Base-by-base conservation (phyloP, 2,888 invertebrate species). In the Drosophila macrospina region DNA sequence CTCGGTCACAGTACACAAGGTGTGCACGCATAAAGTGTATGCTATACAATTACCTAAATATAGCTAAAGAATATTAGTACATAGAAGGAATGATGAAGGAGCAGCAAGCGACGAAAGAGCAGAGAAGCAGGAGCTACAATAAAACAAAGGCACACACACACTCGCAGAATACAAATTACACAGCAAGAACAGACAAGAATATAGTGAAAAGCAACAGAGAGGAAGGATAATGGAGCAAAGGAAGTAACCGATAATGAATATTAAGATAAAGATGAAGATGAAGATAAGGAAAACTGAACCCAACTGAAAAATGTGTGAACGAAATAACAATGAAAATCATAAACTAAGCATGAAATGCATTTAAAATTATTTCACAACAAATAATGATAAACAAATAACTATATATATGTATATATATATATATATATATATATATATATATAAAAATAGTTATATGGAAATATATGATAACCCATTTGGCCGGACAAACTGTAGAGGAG, bases 291-390 rank as follows among this genome's bases (percentile, higher is more conserved):
- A 41, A 73, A 78, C 71, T 62, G 73, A 80, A 73, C 78, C 80
- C 80, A 83, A 80, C 78, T 75, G 69, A 73, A 64, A 69, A 69
- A 64, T 39, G 59, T 69, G 70, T 70, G 78, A 78, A 76, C 39
- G 59, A 70, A 64, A 32, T 39, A 70, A 61, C 67, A 60, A 85
- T 66, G 64, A 69, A 81, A 79, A 72, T 82, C 85, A 84, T 86
- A 70, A 80, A 84, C 78, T 80, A 86, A 76, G 84, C 87, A 86
- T 85, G 52, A 82, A 85, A 86, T 85, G 87, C 87, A 84, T 84
- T 84, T 84, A 86, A 67, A 64, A 66, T 65, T 71, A 73, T 76
- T 71, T 70, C 59, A 56, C 42, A 48, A 56, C 28, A 41, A 15
- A 52, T 52, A 62, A 64, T 34, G 48, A 54, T 44, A 64, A 48